phyloP scores from a whole-genome alignment of 2,888 invertebrate species.

The Ferrisia virgata region DNA sequence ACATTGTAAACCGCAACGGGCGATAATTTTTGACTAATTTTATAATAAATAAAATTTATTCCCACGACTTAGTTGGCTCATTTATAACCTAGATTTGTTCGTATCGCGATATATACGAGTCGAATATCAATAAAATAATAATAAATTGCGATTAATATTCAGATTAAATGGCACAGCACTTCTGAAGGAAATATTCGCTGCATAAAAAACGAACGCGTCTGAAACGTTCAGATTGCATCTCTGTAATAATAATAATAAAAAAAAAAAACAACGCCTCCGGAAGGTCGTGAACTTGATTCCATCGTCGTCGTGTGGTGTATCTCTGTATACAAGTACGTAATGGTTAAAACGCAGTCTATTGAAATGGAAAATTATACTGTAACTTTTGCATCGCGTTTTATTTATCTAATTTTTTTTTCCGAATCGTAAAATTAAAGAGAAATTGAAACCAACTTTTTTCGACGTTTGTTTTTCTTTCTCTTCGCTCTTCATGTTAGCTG shows the following conservation, averaged over 20 bases:
- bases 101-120: background rate
- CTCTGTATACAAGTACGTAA: too few species aligned
- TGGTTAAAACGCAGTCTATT: background rate
- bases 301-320: too few species aligned
- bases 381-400: background rate
- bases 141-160: conserved; percentile 1
- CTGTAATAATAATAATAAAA: background rate
- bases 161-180: conserved; percentile 11
- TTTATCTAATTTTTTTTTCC: background rate
- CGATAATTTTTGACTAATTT: conserved; percentile 8
- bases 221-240: background rate
- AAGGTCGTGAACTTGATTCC: conserved; percentile 3
- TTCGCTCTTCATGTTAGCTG: too few species aligned
- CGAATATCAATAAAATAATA: background rate
- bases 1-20: conserved; percentile 7
- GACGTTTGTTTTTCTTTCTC: background rate
- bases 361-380: background rate
- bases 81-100: background rate
- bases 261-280: background rate
- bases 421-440: conserved; percentile 4
- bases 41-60: background rate
- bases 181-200: background rate
- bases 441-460: background rate
- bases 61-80: background rate
- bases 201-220: background rate